These are phyloP conservation scores for Ferrisia virgata DNA, from an alignment of 2,888 invertebrate species.

Conservation along the genomic window DNA sequence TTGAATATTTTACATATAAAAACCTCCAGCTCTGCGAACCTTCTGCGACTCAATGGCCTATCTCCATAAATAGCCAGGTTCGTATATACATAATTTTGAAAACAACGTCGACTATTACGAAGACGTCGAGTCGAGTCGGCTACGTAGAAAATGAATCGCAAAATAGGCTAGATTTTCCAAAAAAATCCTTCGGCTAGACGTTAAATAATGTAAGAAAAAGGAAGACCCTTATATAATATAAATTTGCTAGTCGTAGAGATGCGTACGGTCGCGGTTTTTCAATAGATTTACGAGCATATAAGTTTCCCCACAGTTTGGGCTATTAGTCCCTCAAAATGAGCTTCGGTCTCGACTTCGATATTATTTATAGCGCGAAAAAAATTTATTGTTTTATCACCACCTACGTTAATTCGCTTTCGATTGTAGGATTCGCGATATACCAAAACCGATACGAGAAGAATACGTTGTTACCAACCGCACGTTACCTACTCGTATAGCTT, in stretches of 20 bases:
- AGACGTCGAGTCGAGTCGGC: not conserved
- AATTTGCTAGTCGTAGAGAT: constrained; percentile 11
- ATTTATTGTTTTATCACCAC: constrained; percentile 26
- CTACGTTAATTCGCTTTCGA: constrained; percentile 10
- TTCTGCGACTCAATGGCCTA: not conserved
- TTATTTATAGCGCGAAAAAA: constrained; percentile 19
- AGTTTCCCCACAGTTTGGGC: constrained; percentile 21
- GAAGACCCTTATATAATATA: constrained; percentile 8
- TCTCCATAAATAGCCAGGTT: not conserved
- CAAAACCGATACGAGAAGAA: no score
- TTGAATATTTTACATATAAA: not conserved
- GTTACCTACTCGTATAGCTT: no score
- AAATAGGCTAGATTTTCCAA: not conserved
- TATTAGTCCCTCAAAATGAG: constrained; percentile 29
- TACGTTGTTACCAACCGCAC: no score
- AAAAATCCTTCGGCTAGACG: not conserved
- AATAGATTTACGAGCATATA: constrained; percentile 2
- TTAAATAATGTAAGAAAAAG: constrained; percentile 16
- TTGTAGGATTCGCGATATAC: not conserved
- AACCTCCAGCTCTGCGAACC: not conserved
- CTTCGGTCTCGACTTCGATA: constrained; percentile 12
- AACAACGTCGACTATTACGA: not conserved
- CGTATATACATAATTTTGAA: not conserved
- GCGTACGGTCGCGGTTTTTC: constrained; percentile 21
- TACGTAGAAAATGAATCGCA: not conserved